Conservation (phyloP, 2,888 invertebrate species). For the Synanthedon andrenaeformis region DNA sequence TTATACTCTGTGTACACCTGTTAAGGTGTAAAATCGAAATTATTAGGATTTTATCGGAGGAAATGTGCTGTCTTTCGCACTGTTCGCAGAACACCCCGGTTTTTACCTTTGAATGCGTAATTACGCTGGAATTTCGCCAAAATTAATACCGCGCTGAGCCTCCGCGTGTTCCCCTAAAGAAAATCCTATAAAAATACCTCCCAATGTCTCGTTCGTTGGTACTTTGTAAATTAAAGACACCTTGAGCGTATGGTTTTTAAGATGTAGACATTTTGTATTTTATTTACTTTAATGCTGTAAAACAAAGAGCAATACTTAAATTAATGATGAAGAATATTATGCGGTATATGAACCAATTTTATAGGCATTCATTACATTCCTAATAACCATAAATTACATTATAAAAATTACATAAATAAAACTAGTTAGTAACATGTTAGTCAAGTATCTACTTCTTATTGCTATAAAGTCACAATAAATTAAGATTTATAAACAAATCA, state of each 20-base stretch:
- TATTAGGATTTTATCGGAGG: neutral
- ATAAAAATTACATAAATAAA: too few relatives aligned
- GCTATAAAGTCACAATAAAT: too few relatives aligned
- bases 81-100: neutral
- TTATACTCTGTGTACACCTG: neutral
- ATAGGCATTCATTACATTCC: too few relatives aligned
- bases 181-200: slow-evolving; percentile 19
- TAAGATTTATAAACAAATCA: too few relatives aligned
- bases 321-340: too few relatives aligned
- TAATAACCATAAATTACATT: too few relatives aligned
- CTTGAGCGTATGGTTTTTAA: neutral
- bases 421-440: too few relatives aligned
- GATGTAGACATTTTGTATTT: too few relatives aligned
- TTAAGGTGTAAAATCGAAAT: neutral
- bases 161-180: slow-evolving; percentile 7
- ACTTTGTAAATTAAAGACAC: neutral
- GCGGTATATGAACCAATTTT: too few relatives aligned
- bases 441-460: too few relatives aligned
- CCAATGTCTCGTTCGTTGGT: neutral
- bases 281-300: too few relatives aligned
- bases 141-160: slow-evolving; percentile 61
- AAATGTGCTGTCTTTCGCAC: neutral
- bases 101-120: slow-evolving; percentile 59
- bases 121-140: slow-evolving; percentile 55
- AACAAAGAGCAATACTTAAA: too few relatives aligned